Percentiles rank a stretch among this genome's conserved stretches.
phyloP scores from a whole-genome alignment of 2,888 invertebrate genomes.

The Biston betularia region DNA sequence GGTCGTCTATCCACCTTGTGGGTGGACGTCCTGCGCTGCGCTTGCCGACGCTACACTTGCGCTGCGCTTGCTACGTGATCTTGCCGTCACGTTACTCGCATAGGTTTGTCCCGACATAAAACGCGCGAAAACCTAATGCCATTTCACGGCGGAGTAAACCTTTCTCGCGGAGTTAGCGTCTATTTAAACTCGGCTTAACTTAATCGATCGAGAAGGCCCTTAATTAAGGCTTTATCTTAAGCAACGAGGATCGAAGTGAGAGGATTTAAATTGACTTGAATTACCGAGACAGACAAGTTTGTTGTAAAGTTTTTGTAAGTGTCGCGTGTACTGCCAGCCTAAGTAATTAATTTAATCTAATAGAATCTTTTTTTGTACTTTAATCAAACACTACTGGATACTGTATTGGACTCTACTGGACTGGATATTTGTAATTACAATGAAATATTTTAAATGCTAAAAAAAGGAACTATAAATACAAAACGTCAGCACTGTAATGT shows the following conservation, averaged over 20 bases:
- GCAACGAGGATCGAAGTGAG: conserved; percentile 76
- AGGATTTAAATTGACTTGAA: conserved; percentile 73
- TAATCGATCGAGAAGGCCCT: conserved; percentile 85
- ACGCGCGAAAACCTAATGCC: conserved; percentile 85
- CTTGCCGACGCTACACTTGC: no score
- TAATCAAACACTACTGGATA: no score
- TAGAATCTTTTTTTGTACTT: not conserved
- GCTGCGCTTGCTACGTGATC: not conserved
- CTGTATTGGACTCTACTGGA: no score
- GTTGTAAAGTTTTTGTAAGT: conserved; percentile 37
- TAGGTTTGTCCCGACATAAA: conserved; percentile 58
- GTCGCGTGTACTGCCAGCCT: not conserved
- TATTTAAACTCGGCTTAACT: conserved; percentile 85
- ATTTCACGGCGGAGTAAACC: conserved; percentile 86
- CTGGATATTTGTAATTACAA: no score
- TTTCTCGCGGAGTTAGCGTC: conserved; percentile 85
- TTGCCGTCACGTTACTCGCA: conserved; percentile 1
- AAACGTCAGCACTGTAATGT: no score
- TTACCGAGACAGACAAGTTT: conserved; percentile 60
- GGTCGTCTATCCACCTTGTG: no score
- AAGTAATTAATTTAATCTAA: not conserved
- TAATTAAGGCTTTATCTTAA: conserved; percentile 85
- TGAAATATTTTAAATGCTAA: no score
- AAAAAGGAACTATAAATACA: no score
- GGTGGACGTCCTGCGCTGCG: no score